Percentiles rank a stretch among this genome's conserved stretches.
These are phyloP conservation scores for Synanthedon tipuliformis DNA, from an alignment of 2,888 invertebrate genomes.

Conservation along the genomic window DNA sequence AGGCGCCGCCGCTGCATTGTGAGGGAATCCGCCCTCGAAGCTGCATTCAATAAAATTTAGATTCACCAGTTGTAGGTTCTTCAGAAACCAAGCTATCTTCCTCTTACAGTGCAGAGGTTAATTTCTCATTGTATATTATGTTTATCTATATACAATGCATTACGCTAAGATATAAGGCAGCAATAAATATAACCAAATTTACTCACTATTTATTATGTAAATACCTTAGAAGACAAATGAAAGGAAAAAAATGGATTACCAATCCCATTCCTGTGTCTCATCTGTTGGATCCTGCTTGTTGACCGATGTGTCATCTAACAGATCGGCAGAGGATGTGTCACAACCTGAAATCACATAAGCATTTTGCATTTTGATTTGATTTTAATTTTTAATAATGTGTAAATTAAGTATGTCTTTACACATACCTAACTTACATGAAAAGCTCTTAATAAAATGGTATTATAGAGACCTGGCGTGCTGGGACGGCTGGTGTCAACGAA, in stretches of 20 bases:
- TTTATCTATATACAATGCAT: no score
- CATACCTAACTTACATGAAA: no score
- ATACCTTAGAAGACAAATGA: not conserved
- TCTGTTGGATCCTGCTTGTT: constrained; percentile 36
- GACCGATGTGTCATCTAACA: constrained; percentile 34
- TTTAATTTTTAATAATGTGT: no score
- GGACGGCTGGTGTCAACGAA: constrained; percentile 73
- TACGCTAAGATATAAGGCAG: no score
- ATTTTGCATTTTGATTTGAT: no score
- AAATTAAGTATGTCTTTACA: not conserved
- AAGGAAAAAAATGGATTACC: constrained; percentile 22
- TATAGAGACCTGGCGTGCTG: constrained; percentile 64
- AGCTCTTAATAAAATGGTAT: no score
- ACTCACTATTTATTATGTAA: no score
- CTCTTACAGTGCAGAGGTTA: no score
- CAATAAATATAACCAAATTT: no score
- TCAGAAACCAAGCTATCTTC: no score
- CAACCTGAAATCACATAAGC: constrained; percentile 25
- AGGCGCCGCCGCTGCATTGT: constrained; percentile 40
- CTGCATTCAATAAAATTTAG: constrained; percentile 13
- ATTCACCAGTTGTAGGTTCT: no score
- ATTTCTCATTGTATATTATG: no score
- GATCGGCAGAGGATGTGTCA: constrained; percentile 45
- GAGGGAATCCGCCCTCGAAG: constrained; percentile 63
- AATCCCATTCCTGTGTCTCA: constrained; percentile 55